Evolutionary conservation across 2,888 invertebrate genomes (phyloP).

Genomic region (Tetropium fuscum): DNA sequence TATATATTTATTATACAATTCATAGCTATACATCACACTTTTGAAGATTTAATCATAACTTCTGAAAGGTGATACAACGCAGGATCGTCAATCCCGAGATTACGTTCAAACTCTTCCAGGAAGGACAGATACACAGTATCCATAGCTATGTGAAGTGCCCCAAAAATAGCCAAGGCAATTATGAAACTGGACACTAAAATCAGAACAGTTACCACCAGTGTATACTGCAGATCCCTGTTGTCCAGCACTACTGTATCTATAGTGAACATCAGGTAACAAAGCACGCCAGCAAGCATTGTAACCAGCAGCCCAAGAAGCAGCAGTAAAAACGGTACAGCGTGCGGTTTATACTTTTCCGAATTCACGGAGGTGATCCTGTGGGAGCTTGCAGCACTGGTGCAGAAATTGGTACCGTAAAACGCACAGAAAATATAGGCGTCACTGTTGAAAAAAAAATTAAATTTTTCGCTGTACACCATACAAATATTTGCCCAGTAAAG

Average conservation of each 20-base stretch:
- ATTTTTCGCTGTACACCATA: not conserved
- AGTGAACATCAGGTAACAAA: not conserved
- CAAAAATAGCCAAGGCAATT: not conserved
- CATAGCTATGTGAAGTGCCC: not conserved
- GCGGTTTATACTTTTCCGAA: not conserved
- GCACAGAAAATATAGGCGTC: slow-evolving; percentile 8
- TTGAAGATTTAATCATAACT: too few species aligned
- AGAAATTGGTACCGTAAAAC: slow-evolving; percentile 1
- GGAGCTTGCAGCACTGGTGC: not conserved
- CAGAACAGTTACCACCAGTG: not conserved
- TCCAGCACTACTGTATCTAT: not conserved
- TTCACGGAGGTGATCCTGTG: not conserved
- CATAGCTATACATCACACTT: too few species aligned
- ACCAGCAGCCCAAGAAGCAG: not conserved
- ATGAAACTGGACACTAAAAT: not conserved
- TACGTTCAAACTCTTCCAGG: not conserved
- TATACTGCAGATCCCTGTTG: not conserved
- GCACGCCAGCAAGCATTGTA: not conserved
- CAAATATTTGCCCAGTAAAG: not conserved
- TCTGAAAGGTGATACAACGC: too few species aligned
- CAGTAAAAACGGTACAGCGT: not conserved
- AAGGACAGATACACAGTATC: not conserved
- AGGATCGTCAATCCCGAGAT: not conserved
- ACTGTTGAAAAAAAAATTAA: not conserved
- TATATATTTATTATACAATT: too few species aligned